Evolutionary conservation across 2,113 vertebrate species (phyloP).

Genomic region (Excalfactoria chinensis): DNA sequence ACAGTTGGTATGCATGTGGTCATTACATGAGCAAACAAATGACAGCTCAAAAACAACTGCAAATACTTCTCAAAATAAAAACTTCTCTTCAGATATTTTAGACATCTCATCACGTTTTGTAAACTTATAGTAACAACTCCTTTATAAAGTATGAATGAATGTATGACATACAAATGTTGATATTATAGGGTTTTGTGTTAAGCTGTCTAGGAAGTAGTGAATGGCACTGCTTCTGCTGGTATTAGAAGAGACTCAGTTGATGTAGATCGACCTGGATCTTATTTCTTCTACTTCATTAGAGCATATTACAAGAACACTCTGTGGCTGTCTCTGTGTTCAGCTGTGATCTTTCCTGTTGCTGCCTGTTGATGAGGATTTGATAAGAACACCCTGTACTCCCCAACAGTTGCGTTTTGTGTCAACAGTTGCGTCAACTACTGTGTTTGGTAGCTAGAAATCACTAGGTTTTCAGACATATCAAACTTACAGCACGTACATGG

Average conservation of each 20-base stretch:
- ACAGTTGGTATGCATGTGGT: background rate
- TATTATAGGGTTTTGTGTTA: background rate
- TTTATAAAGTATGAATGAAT: background rate
- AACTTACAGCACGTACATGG: background rate
- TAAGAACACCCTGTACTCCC: background rate
- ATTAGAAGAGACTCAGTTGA: background rate
- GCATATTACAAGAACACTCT: background rate
- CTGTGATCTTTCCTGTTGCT: background rate
- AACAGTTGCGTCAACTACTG: no score
- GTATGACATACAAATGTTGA: background rate
- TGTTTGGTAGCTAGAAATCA: background rate
- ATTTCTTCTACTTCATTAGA: background rate
- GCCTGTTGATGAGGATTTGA: background rate
- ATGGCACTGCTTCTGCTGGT: background rate
- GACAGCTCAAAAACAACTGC: background rate
- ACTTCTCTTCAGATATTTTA: background rate
- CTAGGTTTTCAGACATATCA: background rate
- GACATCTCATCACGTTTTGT: background rate
- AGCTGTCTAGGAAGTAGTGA: background rate
- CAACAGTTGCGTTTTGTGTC: no score
- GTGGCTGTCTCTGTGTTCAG: rapidly evolving
- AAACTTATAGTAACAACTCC: background rate
- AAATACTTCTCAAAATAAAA: background rate
- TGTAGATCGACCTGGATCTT: background rate
- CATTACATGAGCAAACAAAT: background rate